phyloP scores from a whole-genome alignment of 2,797 vertebrate genomes.

The Serranus cabrilla region DNA sequence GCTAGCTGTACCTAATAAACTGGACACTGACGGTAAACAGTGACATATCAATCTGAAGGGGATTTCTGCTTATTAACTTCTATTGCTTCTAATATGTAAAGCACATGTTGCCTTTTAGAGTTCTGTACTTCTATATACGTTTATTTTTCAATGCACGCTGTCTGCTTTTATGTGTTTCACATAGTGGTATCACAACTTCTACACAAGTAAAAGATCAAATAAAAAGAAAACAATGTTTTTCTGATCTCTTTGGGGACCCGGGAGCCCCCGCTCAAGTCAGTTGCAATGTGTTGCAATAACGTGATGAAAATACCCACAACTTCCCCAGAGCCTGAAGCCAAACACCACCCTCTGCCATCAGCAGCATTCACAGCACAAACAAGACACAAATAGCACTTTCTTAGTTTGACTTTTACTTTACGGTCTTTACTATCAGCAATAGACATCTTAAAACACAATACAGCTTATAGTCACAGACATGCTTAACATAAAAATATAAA shows the following conservation, averaged over 20 bases:
- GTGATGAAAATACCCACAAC: conserved; percentile 44
- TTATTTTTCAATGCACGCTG: background rate
- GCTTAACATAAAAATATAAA: conserved; percentile 65
- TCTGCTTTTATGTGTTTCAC: background rate
- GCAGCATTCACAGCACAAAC: conserved; percentile 44
- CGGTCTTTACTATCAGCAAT: conserved; percentile 50
- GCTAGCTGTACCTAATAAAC: background rate
- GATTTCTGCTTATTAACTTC: background rate
- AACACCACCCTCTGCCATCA: conserved; percentile 29
- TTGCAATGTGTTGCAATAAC: conserved; percentile 37
- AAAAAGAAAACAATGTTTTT: background rate
- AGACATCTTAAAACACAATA: conserved; percentile 63
- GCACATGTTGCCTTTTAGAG: background rate
- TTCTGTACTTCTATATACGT: background rate
- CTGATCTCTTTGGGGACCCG: conserved; percentile 3
- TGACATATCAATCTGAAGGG: background rate
- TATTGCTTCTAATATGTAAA: background rate
- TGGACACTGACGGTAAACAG: background rate
- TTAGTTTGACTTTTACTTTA: conserved; percentile 59
- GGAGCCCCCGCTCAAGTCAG: conserved; percentile 11
- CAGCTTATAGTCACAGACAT: conserved; percentile 60
- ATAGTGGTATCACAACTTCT: background rate
- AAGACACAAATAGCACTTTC: conserved; percentile 50
- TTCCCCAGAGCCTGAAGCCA: conserved; percentile 40
- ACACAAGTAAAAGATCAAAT: background rate